Conservation (phyloP, 1,140 invertebrate species). For the Lasaia peninsularis region DNA sequence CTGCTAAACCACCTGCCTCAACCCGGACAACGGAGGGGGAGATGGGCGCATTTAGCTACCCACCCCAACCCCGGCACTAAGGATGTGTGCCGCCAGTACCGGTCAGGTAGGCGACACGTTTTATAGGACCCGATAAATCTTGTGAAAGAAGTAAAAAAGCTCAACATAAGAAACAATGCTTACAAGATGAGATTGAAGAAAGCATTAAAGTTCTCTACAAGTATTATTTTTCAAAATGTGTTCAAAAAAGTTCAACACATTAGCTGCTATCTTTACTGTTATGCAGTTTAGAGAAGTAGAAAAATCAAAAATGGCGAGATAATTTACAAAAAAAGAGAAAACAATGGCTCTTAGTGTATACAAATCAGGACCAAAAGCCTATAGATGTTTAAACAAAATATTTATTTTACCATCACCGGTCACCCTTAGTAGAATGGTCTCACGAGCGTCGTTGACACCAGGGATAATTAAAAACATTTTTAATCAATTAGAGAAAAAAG, state of each 20-base stretch:
- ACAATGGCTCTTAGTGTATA: conserved; percentile 10
- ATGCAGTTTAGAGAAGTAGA: not conserved
- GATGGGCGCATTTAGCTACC: no score
- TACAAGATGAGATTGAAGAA: not conserved
- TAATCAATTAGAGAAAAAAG: conserved; percentile 13
- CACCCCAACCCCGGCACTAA: no score
- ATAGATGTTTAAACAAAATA: conserved; percentile 17
- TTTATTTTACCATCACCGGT: conserved; percentile 19
- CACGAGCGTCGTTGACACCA: conserved; percentile 4
- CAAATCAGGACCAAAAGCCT: conserved; percentile 16
- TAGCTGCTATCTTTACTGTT: not conserved
- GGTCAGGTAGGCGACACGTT: no score
- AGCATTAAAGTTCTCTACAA: not conserved
- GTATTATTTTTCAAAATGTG: not conserved
- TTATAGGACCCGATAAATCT: no score
- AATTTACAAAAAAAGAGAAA: not conserved
- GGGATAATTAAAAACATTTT: conserved; percentile 24
- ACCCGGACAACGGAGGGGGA: no score
- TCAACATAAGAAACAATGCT: not conserved
- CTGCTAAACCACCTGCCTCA: no score
- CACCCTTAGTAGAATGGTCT: conserved; percentile 13
- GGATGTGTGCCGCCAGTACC: no score
- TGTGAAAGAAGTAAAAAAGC: not conserved
- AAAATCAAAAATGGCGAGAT: not conserved
- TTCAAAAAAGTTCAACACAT: not conserved